Base-by-base conservation (phyloP, 2,888 invertebrate species). In the Dynastes hyllus region DNA sequence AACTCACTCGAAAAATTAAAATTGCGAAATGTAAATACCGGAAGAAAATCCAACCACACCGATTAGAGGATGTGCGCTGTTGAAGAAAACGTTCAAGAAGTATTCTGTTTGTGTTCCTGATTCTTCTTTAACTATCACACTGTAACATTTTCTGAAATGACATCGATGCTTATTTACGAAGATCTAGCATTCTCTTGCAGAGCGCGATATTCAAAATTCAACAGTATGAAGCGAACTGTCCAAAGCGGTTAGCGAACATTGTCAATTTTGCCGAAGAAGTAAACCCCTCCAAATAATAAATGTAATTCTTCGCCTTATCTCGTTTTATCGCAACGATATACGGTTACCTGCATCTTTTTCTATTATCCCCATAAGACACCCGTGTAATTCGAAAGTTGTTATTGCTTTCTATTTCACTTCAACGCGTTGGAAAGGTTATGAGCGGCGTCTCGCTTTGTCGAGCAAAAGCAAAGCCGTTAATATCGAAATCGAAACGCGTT, bases 331-430 rank as follows among this genome's bases (percentile, higher is more conserved):
- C 45, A 8, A 63, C 13, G 11, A 61, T 13, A 27, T n/a, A 5
- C 29, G 40, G 63, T 45, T 75, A 75, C 40, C 61, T 61, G 32
- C 70, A 65, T 81, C 81, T 81, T 78, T 80, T 81, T 82, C 81
- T 81, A 79, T 81, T 82, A 81, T 78, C 73, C 73, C 73, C 81
- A 81, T 81, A 82, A 81, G 80, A 81, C 82, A 82, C 82, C 65
- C 58, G 67, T 55, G 67, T 65, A 61, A 78, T 78, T 78, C 78
- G 78, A 78, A 78, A 78, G 78, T 78, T 78, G 78, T 78, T 75
- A 75, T 75, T 61, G 61, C 73, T 27, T 69, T 50, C 61, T 58
- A 55, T 75, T 61, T 75, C 73, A 50, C 73, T 75, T 61, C n/a
- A 13, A 27, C 27, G 45, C 61, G 11, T 40, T 11, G 61, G 11